These are phyloP conservation scores for Zygothrica quintamaculata DNA, from an alignment of 2,888 invertebrate species.

Conservation along the genomic window DNA sequence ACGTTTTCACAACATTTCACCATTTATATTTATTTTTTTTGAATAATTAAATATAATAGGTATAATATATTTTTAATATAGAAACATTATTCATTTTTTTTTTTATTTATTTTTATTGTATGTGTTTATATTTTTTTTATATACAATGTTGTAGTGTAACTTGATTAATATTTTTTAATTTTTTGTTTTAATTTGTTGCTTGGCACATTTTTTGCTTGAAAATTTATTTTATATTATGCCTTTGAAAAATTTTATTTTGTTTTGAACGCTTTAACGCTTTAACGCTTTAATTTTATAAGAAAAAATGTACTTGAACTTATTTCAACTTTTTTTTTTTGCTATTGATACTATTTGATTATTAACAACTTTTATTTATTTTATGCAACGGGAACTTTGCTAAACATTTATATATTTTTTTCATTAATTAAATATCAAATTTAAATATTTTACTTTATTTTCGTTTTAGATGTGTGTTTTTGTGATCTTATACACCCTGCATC, in stretches of 20 bases:
- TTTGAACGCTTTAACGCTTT: constrained; percentile 10
- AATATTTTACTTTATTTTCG: constrained; percentile 21
- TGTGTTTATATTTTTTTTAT: not conserved
- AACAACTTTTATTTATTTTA: constrained; percentile 36
- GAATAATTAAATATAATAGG: constrained; percentile 7
- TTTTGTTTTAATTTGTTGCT: constrained; percentile 28
- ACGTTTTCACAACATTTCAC: constrained; percentile 43
- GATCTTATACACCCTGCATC: too few relatives aligned
- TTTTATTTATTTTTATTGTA: constrained; percentile 3
- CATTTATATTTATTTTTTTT: constrained; percentile 21
- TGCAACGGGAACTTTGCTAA: constrained; percentile 29
- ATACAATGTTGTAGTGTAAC: constrained; percentile 3
- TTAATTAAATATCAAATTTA: constrained; percentile 8
- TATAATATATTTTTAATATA: constrained; percentile 9
- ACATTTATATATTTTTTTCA: constrained; percentile 25
- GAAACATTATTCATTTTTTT: constrained; percentile 1
- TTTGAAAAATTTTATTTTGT: constrained; percentile 9
- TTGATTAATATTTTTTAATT: constrained; percentile 14
- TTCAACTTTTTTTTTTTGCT: not conserved
- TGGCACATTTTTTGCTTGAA: constrained; percentile 50
- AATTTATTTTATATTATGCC: constrained; percentile 3
- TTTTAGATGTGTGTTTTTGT: not conserved
- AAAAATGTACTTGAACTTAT: constrained; percentile 15
- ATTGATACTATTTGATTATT: constrained; percentile 5
- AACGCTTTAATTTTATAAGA: too few relatives aligned